A percentile compares a stretch with the other conserved stretches of the same genome.
Evolutionary conservation across 2,797 vertebrate species (phyloP).

Genomic region (Lepus oiostolus): DNA sequence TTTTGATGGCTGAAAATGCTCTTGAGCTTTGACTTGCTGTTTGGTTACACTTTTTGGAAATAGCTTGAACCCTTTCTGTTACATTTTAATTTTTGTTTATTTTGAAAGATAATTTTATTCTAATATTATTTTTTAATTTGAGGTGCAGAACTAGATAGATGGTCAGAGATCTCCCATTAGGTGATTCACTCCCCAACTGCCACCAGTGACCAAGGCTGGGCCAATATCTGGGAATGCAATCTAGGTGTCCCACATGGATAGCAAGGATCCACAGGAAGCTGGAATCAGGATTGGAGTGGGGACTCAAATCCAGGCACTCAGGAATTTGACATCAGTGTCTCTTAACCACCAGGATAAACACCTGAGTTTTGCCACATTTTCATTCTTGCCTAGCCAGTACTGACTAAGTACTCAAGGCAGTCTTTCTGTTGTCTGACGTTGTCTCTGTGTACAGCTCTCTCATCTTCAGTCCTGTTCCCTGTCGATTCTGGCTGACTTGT

Average conservation of each 20-base stretch:
- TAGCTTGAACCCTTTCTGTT: background rate
- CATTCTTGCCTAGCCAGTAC: background rate
- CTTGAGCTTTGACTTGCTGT: background rate
- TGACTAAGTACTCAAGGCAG: background rate
- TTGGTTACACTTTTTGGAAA: background rate
- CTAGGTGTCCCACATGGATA: too few species aligned
- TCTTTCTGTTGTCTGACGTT: background rate
- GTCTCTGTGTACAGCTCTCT: background rate
- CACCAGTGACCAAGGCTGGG: too few species aligned
- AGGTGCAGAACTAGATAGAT: background rate
- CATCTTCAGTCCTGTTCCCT: background rate
- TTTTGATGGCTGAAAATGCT: conserved; percentile 7
- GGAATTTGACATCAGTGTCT: too few species aligned
- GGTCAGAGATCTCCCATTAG: too few species aligned
- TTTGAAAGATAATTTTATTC: too few species aligned
- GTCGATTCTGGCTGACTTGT: background rate
- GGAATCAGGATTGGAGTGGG: too few species aligned
- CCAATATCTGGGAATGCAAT: too few species aligned
- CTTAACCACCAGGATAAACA: too few species aligned
- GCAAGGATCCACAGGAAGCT: too few species aligned
- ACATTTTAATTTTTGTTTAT: background rate
- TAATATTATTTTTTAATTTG: background rate
- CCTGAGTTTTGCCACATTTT: too few species aligned
- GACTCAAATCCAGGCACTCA: too few species aligned
- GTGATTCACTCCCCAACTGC: too few species aligned